Base-by-base conservation (phyloP, 2,888 invertebrate species). In the Hipparchia sbordonii region DNA sequence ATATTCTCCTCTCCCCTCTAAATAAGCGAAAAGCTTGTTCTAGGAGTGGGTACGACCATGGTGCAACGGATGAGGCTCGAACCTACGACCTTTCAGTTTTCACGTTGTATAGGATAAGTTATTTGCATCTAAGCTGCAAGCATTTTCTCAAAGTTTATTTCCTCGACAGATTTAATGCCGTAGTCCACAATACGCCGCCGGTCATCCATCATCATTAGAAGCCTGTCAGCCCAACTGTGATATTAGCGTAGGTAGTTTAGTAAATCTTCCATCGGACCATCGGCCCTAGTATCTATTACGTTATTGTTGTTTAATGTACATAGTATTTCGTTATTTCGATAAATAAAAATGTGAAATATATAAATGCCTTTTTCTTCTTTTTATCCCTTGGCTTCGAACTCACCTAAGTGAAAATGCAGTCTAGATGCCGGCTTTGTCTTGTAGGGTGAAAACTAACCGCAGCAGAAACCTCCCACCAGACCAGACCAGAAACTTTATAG, bases 101-200 rank as follows among this genome's bases (percentile, higher is more conserved):
- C 23, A 23, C 13, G 13, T 13, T 13, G 13, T 60, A 45, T 12
- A 12, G 12, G 39, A 39, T 39, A 56, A 60, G 39, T 60, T 9
- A 39, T 12, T 23, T 48, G 8, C 39, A 46, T 62, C 39, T 54
- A 54, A 39, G 45, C n/a, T 46, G 45, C 2, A 48, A 6, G 48
- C 7, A 54, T 54, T 70, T 54, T 60, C 56, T 72, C 72, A 69
- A 72, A 67, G 76, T 77, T 82, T 79, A 75, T 84, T 84, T 84
- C 85, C 76, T 81, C 81, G 76, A 81, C 91, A 94, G 94, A 82
- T 94, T 94, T 89, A 93, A 94, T 87, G 94, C 94, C 65, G 85
- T 93, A 77, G 93, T 93, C 68, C 93, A 92, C 88, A 93, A 94
- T 88, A 84, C 92, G 54, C 92, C 93, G 72, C 93, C 93, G 71